These are phyloP conservation scores for Bolinopsis microptera DNA, from an alignment of 37 sponge, comb jelly and placozoan species.

Conservation along the genomic window DNA sequence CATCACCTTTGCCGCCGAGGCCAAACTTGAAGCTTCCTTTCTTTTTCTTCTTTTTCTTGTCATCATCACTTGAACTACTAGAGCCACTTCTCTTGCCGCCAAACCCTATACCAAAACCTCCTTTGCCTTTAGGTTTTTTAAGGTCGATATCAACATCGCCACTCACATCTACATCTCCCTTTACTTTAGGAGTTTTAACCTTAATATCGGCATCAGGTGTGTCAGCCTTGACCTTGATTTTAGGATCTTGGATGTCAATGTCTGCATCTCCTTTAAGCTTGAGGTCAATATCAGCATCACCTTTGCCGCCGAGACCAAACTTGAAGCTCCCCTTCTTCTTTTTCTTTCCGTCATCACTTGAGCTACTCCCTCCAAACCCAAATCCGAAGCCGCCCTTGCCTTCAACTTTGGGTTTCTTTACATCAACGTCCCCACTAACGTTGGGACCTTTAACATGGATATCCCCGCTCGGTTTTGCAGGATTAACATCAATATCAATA, in stretches of 20 bases:
- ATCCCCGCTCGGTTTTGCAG: too few species aligned
- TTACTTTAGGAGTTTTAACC: not conserved
- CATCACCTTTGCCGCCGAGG: not conserved
- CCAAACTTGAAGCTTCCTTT: constrained; percentile 40
- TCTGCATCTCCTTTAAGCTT: constrained; percentile 10
- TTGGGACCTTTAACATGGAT: not conserved
- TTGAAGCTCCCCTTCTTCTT: constrained; percentile 25
- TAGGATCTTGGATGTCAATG: not conserved
- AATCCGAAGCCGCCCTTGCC: constrained; percentile 56
- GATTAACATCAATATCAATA: constrained; percentile 14
- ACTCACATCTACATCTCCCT: not conserved
- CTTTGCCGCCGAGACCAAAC: constrained; percentile 1
- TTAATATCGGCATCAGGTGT: constrained; percentile 14
- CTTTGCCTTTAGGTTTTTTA: not conserved
- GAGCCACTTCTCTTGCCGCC: not conserved
- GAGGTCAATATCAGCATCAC: not conserved
- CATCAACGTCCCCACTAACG: not conserved
- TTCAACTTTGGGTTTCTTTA: too few species aligned
- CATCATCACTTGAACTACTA: not conserved
- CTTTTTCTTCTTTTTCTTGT: not conserved
- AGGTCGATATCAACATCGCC: not conserved
- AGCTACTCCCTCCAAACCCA: not conserved
- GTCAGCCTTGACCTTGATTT: not conserved
- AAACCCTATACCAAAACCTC: not conserved
- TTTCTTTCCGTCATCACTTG: constrained; percentile 23